These are phyloP conservation scores for Streblospio benedicti DNA, from an alignment of 1,140 invertebrate genomes.

Conservation along the genomic window DNA sequence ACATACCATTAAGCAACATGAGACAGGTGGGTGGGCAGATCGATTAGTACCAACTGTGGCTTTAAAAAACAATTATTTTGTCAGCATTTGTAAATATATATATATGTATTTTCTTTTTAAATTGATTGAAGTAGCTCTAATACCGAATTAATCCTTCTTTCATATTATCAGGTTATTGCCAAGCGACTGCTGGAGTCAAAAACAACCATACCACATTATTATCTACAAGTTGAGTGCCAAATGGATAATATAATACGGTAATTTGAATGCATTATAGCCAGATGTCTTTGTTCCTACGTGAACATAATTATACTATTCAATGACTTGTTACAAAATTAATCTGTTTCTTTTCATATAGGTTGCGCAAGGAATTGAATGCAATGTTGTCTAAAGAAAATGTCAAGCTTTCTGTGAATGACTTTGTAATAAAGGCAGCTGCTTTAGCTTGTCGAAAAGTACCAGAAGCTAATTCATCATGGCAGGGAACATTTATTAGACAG, in stretches of 20 bases:
- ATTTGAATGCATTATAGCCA: constrained; percentile 19
- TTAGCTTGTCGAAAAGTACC: constrained; percentile 86
- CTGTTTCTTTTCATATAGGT: constrained; percentile 42
- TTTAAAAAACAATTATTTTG: background rate
- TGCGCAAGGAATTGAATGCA: constrained; percentile 66
- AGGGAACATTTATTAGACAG: constrained; percentile 89
- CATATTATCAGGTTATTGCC: constrained; percentile 55
- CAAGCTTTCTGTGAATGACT: constrained; percentile 94
- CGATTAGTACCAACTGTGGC: background rate
- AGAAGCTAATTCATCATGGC: constrained; percentile 90
- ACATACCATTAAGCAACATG: constrained; percentile 81
- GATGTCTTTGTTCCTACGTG: background rate
- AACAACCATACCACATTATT: constrained; percentile 90
- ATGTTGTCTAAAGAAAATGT: constrained; percentile 68
- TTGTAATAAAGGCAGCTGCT: constrained; percentile 91
- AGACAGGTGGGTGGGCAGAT: constrained; percentile 51
- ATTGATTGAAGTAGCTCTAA: no score
- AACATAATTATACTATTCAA: no score
- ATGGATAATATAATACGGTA: constrained; percentile 66
- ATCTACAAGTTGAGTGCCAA: constrained; percentile 76
- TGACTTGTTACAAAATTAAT: background rate
- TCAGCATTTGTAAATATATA: background rate
- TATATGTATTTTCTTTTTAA: background rate
- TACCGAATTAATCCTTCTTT: background rate
- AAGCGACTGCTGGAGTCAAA: constrained; percentile 87